These are phyloP conservation scores for Euproctis similis DNA, from an alignment of 2,888 invertebrate species.

Conservation along the genomic window DNA sequence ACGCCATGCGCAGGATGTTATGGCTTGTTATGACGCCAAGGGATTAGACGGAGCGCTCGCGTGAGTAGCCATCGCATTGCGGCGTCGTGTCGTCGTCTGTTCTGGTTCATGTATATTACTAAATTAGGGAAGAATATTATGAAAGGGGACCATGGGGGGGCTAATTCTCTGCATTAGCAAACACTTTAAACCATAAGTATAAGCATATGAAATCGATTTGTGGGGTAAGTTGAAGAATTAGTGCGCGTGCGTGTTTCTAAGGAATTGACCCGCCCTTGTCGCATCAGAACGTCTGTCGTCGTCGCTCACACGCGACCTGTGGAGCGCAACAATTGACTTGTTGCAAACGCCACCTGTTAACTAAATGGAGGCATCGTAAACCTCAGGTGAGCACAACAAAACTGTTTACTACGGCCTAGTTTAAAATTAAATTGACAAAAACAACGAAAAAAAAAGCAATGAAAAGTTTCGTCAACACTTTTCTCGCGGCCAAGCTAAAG, in stretches of 20 bases:
- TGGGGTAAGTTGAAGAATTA: conserved; percentile 29
- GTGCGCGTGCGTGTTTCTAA: conserved; percentile 47
- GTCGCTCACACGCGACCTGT: conserved; percentile 53
- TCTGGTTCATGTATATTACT: conserved; percentile 25
- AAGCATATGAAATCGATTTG: conserved; percentile 66
- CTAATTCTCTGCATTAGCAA: conserved; percentile 63
- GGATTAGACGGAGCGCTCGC: conserved; percentile 7
- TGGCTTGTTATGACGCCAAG: conserved; percentile 1
- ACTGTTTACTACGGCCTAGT: conserved; percentile 6
- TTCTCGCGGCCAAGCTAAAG: conserved; percentile 7
- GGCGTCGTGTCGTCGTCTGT: conserved; percentile 12
- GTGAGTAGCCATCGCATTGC: conserved; percentile 15
- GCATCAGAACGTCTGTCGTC: conserved; percentile 44
- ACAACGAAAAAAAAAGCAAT: too few relatives aligned
- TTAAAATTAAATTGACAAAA: conserved; percentile 7
- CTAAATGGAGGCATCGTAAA: conserved; percentile 58
- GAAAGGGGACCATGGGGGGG: conserved; percentile 47
- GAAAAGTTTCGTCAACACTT: conserved; percentile 7
- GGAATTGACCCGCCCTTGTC: conserved; percentile 38
- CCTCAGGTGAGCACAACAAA: conserved; percentile 45
- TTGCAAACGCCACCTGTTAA: conserved; percentile 68
- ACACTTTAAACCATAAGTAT: conserved; percentile 54
- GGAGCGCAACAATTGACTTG: conserved; percentile 50
- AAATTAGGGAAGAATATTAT: conserved; percentile 48
- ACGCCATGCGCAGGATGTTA: not conserved